Conservation (phyloP, 2,888 invertebrate genomes). For the Drosophila quasianomalipes region DNA sequence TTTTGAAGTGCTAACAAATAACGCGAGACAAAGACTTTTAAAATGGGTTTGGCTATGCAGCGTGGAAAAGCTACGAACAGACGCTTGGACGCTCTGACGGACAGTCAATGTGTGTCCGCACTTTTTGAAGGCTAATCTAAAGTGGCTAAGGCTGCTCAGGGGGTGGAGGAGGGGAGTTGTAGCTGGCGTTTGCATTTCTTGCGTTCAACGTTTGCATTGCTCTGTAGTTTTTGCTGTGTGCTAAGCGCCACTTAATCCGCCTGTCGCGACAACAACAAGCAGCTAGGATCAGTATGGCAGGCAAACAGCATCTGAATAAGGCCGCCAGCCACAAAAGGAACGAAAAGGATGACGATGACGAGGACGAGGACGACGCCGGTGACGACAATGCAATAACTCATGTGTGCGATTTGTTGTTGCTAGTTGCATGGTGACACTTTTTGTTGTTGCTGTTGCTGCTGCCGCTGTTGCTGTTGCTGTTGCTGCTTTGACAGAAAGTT, state of each 20-base stretch:
- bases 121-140: constrained; percentile 64
- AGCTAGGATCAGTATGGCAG: constrained; percentile 27
- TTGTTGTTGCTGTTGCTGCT: constrained; percentile 9
- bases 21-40: constrained; percentile 69
- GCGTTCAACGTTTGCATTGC: constrained; percentile 30
- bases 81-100: neutral
- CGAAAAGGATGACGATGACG: constrained; percentile 29
- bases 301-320: constrained; percentile 35
- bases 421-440: constrained; percentile 35
- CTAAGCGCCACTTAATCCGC: constrained; percentile 73
- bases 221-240: constrained; percentile 45
- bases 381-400: constrained; percentile 74
- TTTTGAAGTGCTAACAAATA: constrained; percentile 79
- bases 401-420: constrained; percentile 46
- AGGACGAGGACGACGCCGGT: constrained; percentile 32
- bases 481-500: constrained; percentile 67
- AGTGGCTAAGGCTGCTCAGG: constrained; percentile 9
- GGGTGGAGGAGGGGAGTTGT: constrained; percentile 1
- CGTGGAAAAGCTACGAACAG: neutral
- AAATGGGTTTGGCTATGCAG: constrained; percentile 8
- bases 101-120: constrained; percentile 67
- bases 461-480: constrained; percentile 34
- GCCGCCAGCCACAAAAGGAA: constrained; percentile 42
- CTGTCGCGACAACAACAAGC: constrained; percentile 62
- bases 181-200: constrained; percentile 61